Percentiles rank a stretch among this genome's conserved stretches.
These are phyloP conservation scores for Ceratitis capitata DNA, from an alignment of 1,140 invertebrate species.

Conservation along the genomic window DNA sequence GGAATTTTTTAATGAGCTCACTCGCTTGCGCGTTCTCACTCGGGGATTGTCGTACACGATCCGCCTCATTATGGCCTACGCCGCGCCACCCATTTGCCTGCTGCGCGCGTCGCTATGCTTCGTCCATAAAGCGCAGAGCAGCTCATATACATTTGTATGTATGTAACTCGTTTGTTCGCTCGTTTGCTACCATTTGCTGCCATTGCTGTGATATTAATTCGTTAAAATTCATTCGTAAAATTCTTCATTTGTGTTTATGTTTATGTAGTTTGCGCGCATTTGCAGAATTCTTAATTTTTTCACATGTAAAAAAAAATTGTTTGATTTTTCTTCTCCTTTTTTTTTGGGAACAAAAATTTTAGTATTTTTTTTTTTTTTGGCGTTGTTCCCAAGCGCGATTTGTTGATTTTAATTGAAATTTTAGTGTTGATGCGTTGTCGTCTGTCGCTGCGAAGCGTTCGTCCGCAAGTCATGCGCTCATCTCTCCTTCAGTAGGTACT, in stretches of 20 bases:
- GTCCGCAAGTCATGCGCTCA: background rate
- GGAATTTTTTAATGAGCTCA: conserved; percentile 58
- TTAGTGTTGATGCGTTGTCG: conserved; percentile 32
- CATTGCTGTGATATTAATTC: conserved; percentile 28
- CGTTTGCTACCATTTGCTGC: background rate
- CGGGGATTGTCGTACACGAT: conserved; percentile 9
- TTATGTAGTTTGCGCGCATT: conserved; percentile 35
- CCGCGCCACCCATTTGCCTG: conserved; percentile 18
- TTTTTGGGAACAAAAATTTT: background rate
- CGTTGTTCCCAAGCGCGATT: conserved; percentile 20
- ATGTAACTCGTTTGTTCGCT: too few species aligned
- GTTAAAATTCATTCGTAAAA: conserved; percentile 33
- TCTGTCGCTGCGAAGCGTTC: background rate
- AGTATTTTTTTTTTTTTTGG: background rate
- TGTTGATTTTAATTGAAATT: conserved; percentile 37
- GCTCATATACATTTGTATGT: too few species aligned
- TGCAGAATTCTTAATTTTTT: conserved; percentile 30
- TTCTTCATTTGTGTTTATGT: conserved; percentile 34
- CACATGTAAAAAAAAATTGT: background rate
- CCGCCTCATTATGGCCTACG: conserved; percentile 35
- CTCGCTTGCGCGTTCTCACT: background rate
- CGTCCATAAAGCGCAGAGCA: too few species aligned
- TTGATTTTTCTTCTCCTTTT: background rate
- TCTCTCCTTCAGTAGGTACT: background rate
- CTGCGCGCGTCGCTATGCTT: background rate